Evolutionary conservation across 2,113 vertebrate species (phyloP).

Genomic region (Ailuropoda melanoleuca): DNA sequence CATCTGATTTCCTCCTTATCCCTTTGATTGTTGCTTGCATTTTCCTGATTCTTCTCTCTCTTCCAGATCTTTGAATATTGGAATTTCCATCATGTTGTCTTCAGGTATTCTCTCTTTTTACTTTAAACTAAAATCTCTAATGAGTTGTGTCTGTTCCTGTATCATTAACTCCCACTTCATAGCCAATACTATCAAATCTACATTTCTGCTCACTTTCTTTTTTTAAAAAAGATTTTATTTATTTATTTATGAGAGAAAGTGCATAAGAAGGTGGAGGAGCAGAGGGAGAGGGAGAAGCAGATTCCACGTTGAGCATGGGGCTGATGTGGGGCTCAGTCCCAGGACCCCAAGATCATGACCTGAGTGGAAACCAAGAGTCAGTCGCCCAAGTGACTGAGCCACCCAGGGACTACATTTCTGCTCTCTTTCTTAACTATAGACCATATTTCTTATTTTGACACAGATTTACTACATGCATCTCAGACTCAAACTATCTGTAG

Average conservation of each 20-base stretch:
- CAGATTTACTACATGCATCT: not conserved
- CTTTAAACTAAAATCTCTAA: not conserved
- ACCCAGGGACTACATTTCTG: not conserved
- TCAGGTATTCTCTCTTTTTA: not conserved
- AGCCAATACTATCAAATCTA: not conserved
- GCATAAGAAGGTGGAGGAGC: not conserved
- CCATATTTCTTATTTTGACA: not conserved
- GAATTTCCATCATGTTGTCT: not conserved
- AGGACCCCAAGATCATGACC: not conserved
- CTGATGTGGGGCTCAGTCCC: not conserved
- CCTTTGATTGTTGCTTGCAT: not conserved
- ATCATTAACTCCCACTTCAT: not conserved
- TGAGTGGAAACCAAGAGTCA: not conserved
- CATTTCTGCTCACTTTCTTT: not conserved
- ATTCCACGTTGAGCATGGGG: not conserved
- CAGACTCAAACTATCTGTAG: not conserved
- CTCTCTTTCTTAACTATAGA: not conserved
- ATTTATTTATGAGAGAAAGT: not conserved
- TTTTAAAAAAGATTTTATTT: not conserved
- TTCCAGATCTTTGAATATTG: not conserved
- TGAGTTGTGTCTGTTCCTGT: not conserved
- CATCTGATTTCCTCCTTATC: not conserved
- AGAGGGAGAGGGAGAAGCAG: not conserved
- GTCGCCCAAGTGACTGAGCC: not conserved
- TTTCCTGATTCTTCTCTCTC: not conserved